A percentile compares a stretch with the other conserved stretches of the same genome.
Conservation (phyloP, 1,140 invertebrate genomes). For the Hormaphis cornu region DNA sequence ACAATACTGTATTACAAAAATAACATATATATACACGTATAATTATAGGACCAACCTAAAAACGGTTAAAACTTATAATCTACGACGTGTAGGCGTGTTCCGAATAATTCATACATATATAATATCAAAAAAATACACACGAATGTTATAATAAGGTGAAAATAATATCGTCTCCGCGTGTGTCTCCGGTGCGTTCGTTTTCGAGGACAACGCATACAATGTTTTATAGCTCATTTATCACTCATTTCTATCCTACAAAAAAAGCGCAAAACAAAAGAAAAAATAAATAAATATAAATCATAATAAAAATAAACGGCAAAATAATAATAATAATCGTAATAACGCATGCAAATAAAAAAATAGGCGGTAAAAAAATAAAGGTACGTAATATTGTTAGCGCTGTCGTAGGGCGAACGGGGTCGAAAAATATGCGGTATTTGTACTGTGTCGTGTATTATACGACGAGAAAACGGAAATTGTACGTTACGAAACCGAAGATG, state of each 20-base stretch:
- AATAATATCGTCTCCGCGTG: not conserved
- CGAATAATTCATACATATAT: not conserved
- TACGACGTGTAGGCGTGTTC: not conserved
- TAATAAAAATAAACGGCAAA: constrained; percentile 23
- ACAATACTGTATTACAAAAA: no score
- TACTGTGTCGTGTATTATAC: no score
- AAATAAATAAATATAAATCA: constrained; percentile 33
- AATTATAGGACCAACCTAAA: not conserved
- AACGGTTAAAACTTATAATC: not conserved
- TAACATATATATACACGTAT: no score
- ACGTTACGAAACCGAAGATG: no score
- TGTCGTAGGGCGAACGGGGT: no score
- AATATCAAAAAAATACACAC: not conserved
- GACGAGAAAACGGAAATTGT: no score
- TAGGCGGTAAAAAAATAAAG: no score
- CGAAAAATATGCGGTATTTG: no score
- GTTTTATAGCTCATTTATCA: constrained; percentile 32
- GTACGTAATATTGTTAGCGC: no score
- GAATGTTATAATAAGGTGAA: not conserved
- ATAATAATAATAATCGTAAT: constrained; percentile 25
- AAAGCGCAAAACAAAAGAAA: constrained; percentile 32
- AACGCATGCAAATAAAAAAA: not conserved
- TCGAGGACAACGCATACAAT: not conserved
- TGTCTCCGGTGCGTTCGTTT: not conserved
- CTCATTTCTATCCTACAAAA: constrained; percentile 33